phyloP scores from a whole-genome alignment of 2,113 vertebrate genomes.

The Pedetes capensis region DNA sequence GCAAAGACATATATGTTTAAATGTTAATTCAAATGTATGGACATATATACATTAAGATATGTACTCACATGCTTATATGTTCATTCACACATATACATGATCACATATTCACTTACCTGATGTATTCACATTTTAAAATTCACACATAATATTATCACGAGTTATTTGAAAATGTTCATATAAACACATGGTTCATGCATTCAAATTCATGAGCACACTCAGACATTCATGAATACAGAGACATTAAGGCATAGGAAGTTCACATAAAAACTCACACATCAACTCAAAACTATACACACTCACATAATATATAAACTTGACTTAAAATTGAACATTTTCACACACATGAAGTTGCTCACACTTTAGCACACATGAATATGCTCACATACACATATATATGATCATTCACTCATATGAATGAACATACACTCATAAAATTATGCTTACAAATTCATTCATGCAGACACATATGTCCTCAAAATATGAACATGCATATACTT shows the following conservation, averaged over 20 bases:
- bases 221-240: neutral
- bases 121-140: neutral
- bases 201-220: neutral
- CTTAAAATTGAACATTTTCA: neutral
- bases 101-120: neutral
- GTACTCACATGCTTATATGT: neutral
- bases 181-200: neutral
- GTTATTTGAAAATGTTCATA: neutral
- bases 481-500: neutral
- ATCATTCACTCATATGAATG: neutral
- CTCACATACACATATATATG: neutral
- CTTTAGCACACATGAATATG: neutral
- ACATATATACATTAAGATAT: neutral
- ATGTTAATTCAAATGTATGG: neutral
- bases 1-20: neutral
- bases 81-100: neutral
- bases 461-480: neutral
- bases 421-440: neutral
- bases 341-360: neutral
- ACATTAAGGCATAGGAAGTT: too few species aligned
- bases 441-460: neutral
- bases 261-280: neutral
- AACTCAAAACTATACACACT: neutral
- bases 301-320: neutral
- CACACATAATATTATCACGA: neutral